These are phyloP conservation scores for Drosophila imparisetae DNA, from an alignment of 2,888 invertebrate species.

Conservation along the genomic window DNA sequence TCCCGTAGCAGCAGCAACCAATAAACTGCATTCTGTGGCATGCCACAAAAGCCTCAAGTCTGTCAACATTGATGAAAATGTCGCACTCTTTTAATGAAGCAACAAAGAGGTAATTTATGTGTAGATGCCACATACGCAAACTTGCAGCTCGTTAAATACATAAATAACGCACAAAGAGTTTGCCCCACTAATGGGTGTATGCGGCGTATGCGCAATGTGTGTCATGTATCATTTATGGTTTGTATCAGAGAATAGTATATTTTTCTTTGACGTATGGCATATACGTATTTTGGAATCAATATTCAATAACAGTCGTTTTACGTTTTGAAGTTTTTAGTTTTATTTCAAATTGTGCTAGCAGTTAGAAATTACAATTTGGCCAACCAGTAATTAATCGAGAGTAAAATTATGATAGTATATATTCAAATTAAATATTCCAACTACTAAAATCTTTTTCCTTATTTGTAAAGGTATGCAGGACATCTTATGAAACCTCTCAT, in stretches of 20 bases:
- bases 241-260: background rate
- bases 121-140: slow-evolving; percentile 28
- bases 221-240: background rate
- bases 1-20: slow-evolving; percentile 40
- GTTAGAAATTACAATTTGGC: background rate
- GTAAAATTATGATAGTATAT: background rate
- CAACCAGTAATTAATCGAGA: background rate
- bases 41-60: slow-evolving; percentile 66
- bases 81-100: slow-evolving; percentile 69
- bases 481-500: background rate
- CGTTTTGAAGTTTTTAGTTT: background rate
- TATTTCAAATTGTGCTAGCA: background rate
- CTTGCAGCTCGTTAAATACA: slow-evolving; percentile 50
- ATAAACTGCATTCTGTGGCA: slow-evolving; percentile 59
- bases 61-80: slow-evolving; percentile 75
- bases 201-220: slow-evolving; percentile 32
- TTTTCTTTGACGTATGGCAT: background rate
- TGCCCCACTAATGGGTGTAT: background rate
- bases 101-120: slow-evolving; percentile 59
- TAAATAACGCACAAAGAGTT: slow-evolving; percentile 43
- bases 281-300: background rate
- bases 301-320: background rate
- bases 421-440: background rate
- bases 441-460: background rate
- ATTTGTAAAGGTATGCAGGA: background rate